Base-by-base conservation (phyloP, 2,888 invertebrate species). In the Synergus laeviventris region DNA sequence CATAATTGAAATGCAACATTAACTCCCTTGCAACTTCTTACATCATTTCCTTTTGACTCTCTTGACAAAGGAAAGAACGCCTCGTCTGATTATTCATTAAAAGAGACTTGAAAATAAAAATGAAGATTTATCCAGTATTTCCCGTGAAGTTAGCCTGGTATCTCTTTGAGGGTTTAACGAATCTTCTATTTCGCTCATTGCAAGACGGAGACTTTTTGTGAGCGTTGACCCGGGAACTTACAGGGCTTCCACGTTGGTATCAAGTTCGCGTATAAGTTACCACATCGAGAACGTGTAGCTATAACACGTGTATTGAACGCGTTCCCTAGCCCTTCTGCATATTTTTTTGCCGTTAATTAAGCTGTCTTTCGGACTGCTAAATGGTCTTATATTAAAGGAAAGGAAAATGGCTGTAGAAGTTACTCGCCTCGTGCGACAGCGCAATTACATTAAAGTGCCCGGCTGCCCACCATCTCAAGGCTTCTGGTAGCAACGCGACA, bases 381-480 rank as follows among this genome's bases (percentile, higher is more conserved):
- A 66, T 42, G 16, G 24, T 7, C 42, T 66, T 66, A 16, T 39
- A 45, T 45, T 66, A 66, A 8, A 8, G 16, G 60, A 8, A 60
- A 31, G 60, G 31, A 60, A 24, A 31, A 45, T 14, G 24, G 45
- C 24, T 24, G 7, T 31, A 45, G 45, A 76, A 81, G 81, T 84
- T 80, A 80, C 74, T 77, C 61, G 61, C 76, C 80, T 78, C 78
- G 81, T 80, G 83, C 84, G 86, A 85, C 86, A 85, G 79, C 75
- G 85, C 88, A 88, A 88, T 88, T 88, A 88, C 86, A 85, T 85
- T 86, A 87, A 89, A 89, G 83, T 84, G 83, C 79, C 82, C 76
- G 76, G 89, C 82, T 84, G 84, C 79, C 81, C 76, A 76, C 78
- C 80, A 79, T 80, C 78, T 49, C 79, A 76, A 73, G 76, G 73